These are phyloP conservation scores for Ophioninae sp. DNA, from an alignment of 2,888 invertebrate genomes.

Conservation along the genomic window DNA sequence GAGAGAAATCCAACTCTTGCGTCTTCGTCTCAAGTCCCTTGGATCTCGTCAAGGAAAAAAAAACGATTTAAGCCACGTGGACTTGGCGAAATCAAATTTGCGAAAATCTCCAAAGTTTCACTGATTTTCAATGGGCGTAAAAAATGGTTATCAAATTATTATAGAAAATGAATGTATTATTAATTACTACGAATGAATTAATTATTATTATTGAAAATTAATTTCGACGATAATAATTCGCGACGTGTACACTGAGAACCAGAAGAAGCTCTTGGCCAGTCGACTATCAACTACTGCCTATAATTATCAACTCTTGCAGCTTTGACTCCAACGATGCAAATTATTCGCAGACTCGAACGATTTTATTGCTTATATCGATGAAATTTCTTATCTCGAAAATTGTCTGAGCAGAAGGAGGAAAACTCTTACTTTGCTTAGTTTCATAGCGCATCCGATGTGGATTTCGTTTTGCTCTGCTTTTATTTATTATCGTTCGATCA, in stretches of 20 bases:
- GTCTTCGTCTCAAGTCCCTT: not conserved
- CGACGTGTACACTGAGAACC: not conserved
- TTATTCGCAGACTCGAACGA: constrained; percentile 4
- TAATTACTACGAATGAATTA: no score
- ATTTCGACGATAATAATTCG: not conserved
- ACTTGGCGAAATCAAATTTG: not conserved
- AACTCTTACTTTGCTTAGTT: constrained; percentile 8
- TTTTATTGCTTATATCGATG: constrained; percentile 41
- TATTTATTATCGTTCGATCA: not conserved
- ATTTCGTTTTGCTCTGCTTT: not conserved
- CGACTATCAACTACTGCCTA: constrained; percentile 22
- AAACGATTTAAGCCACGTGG: not conserved
- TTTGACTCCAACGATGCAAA: constrained; percentile 21
- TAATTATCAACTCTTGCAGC: constrained; percentile 19
- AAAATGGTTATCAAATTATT: constrained; percentile 5
- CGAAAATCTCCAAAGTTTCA: not conserved
- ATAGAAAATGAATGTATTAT: no score
- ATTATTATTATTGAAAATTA: not conserved
- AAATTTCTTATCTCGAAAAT: constrained; percentile 41
- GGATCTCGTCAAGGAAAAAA: not conserved
- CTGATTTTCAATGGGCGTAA: not conserved
- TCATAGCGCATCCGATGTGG: constrained; percentile 9
- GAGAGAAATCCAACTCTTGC: constrained; percentile 8
- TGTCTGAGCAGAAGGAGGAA: not conserved
- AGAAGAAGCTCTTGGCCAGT: constrained; percentile 12